Evolutionary conservation across 1,140 invertebrate species (phyloP), one percentile per base, ranked within the genome.

Genomic region (Drosophila erecta): DNA sequence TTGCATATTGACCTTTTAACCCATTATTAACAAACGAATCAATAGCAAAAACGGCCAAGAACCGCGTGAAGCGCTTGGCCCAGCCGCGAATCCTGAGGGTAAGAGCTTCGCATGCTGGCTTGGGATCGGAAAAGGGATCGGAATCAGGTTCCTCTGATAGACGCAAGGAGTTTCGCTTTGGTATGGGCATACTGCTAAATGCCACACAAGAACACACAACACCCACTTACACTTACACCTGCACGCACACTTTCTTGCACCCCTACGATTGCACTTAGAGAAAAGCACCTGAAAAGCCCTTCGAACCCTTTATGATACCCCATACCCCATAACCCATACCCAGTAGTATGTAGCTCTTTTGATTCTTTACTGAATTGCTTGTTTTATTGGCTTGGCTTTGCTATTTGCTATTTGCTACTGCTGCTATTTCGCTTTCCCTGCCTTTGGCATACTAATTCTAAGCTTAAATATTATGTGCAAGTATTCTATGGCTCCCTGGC

Each of bases 111-210:
- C 81, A 91, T 81, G 76, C 66, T 72, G 81, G 77, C 75, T 60
- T 83, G 72, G 81, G 79, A 79, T 73, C 79, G 69, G 81, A 81
- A 56, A 77, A 77, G 66, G 85, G 86, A 81, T 67, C 76, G 54
- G 72, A 58, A 41, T 14, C 56, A 44, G 46, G 53, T 20, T 41
- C 71, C 69, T 49, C 41, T 22, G 57, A 76, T 90, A 90, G 79
- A 73, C 89, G 83, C 78, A 92, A 94, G 93, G 92, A 93, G 55
- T 93, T 93, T 91, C 93, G 93, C 93, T 94, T 94, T 92, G 93
- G 94, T 93, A 94, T 94, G 81, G 94, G 79, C 58, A 62, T 76
- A 20, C 22, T 51, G 46, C 57, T 44, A 65, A 66, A 58, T 56
- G 38, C 58, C 47, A 22, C 40, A 40, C 15, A 38, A 43, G n/a